phyloP scores from a whole-genome alignment of 1,140 invertebrate genomes.

The Drosophila repletoides region DNA sequence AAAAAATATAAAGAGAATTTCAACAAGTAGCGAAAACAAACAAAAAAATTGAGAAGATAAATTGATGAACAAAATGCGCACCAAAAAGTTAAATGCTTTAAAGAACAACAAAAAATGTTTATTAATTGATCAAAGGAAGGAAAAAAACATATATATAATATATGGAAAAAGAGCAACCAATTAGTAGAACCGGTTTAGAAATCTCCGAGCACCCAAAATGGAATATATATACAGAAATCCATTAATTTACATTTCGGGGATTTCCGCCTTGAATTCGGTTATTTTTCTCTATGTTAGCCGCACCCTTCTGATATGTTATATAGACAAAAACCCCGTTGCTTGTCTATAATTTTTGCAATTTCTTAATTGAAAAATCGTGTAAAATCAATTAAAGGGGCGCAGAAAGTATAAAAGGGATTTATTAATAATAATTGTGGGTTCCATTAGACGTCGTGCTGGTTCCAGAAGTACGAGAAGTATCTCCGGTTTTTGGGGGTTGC shows the following conservation, averaged over 20 bases:
- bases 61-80: conserved; percentile 62
- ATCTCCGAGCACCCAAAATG: conserved; percentile 14
- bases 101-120: conserved; percentile 14
- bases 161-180: conserved; percentile 52
- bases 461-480: background rate
- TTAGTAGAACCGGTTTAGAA: conserved; percentile 62
- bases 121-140: conserved; percentile 2
- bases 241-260: conserved; percentile 77
- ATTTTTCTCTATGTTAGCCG: background rate
- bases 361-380: conserved; percentile 72
- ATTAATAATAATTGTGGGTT: conserved; percentile 28
- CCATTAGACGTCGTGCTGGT: conserved; percentile 14
- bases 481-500: conserved; percentile 7
- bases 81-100: conserved; percentile 39
- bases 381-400: conserved; percentile 49
- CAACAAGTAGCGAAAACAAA: background rate
- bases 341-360: conserved; percentile 48
- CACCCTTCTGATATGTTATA: background rate
- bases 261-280: conserved; percentile 56
- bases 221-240: conserved; percentile 50
- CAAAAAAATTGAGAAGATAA: background rate
- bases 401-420: too few species aligned
- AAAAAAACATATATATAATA: conserved; percentile 36
- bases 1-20: conserved; percentile 3
- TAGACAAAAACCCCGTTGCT: too few species aligned